Evolutionary conservation across 2,888 invertebrate genomes (phyloP).

Genomic region (Gasteruption jaculator): DNA sequence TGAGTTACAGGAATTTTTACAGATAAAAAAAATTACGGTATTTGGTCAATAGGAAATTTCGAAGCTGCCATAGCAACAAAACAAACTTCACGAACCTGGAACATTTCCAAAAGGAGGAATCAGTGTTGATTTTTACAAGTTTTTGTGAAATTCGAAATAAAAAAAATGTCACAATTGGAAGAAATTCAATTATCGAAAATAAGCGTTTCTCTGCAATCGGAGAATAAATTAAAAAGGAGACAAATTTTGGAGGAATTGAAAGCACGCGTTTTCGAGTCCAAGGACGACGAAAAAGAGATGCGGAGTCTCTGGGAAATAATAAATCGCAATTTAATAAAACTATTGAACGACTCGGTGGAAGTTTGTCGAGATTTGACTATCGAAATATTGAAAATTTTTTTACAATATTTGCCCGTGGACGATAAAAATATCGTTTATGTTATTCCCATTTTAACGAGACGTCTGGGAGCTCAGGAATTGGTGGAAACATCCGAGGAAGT

Average conservation of each 20-base stretch:
- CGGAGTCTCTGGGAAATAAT: constrained; percentile 48
- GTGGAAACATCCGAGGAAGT: constrained; percentile 77
- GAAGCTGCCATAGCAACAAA: constrained; percentile 18
- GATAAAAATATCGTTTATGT: constrained; percentile 73
- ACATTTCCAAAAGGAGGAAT: too few relatives aligned
- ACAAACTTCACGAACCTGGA: too few relatives aligned
- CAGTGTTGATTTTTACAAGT: constrained; percentile 10
- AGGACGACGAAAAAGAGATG: constrained; percentile 48
- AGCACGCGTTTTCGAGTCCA: constrained; percentile 50
- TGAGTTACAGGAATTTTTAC: too few relatives aligned
- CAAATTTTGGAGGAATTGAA: constrained; percentile 56
- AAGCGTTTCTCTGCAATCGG: constrained; percentile 54
- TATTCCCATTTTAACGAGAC: constrained; percentile 69
- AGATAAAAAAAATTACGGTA: too few relatives aligned
- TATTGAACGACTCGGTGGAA: constrained; percentile 60
- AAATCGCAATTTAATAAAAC: constrained; percentile 51
- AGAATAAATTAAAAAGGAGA: constrained; percentile 59
- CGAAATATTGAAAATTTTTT: constrained; percentile 56
- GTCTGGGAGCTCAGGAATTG: constrained; percentile 74
- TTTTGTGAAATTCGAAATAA: neutral
- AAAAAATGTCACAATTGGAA: constrained; percentile 10
- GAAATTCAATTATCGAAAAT: constrained; percentile 26
- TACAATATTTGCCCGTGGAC: constrained; percentile 59
- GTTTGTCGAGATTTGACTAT: constrained; percentile 61
- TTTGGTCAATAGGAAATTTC: too few relatives aligned